Conservation (phyloP, 1,140 invertebrate species). For the Drosophila ananassae region DNA sequence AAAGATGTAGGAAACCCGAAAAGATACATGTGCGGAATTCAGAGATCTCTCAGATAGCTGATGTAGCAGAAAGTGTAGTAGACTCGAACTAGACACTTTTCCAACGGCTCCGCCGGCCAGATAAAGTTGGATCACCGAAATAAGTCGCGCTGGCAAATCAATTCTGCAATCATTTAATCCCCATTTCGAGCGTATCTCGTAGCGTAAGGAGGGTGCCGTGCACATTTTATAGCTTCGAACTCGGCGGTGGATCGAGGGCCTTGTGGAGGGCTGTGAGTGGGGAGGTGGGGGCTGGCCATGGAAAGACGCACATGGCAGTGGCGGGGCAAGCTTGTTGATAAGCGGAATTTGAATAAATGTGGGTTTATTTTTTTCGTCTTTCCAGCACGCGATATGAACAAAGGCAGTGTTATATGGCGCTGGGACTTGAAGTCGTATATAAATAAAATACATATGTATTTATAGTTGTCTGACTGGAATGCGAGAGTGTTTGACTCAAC, state of each 20-base stretch:
- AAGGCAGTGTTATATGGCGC: slow-evolving; percentile 30
- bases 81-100: neutral
- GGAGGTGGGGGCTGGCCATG: slow-evolving; percentile 18
- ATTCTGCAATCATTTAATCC: slow-evolving; percentile 49
- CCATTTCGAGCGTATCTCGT: slow-evolving; percentile 30
- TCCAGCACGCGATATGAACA: slow-evolving; percentile 68
- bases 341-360: slow-evolving; percentile 71
- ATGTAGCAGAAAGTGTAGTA: slow-evolving; percentile 2
- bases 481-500: slow-evolving; percentile 15
- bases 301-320: slow-evolving; percentile 30
- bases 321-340: slow-evolving; percentile 67
- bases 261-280: slow-evolving; percentile 5
- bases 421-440: slow-evolving; percentile 7
- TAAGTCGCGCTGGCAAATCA: slow-evolving; percentile 39
- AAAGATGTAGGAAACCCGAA: neutral
- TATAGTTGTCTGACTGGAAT: slow-evolving; percentile 16
- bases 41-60: slow-evolving; percentile 3
- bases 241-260: slow-evolving; percentile 13
- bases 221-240: slow-evolving; percentile 60
- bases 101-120: neutral
- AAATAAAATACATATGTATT: slow-evolving; percentile 10
- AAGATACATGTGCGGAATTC: neutral
- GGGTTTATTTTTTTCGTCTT: slow-evolving; percentile 8
- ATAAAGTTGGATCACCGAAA: slow-evolving; percentile 13
- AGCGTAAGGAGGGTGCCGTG: slow-evolving; percentile 43